Conservation (phyloP, 2,113 vertebrate genomes). For the Pantherophis guttatus region DNA sequence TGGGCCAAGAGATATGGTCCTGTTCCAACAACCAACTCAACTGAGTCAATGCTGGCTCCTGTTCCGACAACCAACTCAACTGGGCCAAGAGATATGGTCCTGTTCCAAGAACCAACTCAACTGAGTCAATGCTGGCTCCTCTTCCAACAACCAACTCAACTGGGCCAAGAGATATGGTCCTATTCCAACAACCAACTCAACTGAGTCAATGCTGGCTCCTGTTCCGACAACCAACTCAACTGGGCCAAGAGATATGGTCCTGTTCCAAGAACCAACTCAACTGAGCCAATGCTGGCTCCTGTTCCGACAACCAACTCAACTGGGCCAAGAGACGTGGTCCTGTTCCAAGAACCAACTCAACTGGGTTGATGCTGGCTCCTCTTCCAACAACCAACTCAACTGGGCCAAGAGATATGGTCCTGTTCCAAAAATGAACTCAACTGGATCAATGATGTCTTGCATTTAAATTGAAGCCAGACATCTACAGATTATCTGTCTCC, state of each 20-base stretch:
- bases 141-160: neutral
- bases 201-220: neutral
- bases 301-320: neutral
- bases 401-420: too few species aligned
- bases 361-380: too few species aligned
- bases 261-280: neutral
- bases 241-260: too few species aligned
- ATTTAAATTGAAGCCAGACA: neutral
- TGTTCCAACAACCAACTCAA: accelerated
- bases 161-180: too few species aligned
- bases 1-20: neutral
- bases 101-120: neutral
- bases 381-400: neutral
- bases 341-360: neutral
- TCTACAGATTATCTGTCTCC: neutral
- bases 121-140: neutral
- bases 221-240: neutral
- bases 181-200: neutral
- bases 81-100: neutral
- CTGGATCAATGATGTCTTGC: too few species aligned
- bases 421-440: neutral
- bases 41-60: accelerated
- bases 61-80: neutral
- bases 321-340: too few species aligned
- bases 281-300: neutral